Base-by-base conservation (phyloP, 2,888 invertebrate species). In the Philonicus albiceps region DNA sequence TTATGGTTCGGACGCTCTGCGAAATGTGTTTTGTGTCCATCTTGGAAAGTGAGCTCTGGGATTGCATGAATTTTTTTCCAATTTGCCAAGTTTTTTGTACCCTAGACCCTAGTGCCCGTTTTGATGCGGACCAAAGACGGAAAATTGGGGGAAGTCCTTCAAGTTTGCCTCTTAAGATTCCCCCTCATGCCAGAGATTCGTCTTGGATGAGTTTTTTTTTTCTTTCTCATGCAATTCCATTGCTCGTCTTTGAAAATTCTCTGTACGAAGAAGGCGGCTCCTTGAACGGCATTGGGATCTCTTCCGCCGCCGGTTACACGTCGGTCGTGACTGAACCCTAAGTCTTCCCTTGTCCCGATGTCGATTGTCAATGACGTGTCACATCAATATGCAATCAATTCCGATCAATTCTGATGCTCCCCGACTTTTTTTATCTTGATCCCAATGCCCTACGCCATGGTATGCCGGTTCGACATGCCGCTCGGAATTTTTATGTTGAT, bases 321-420 rank as follows among this genome's bases (percentile, higher is more conserved):
- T 72, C 43, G 3, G 34, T 34, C 73, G 84, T 84, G 84, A 73
- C 73, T 84, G 72, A 73, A 30, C 30, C 40, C 40, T 16, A 13
- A n/a, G 31, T 22, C 73, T 84, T 31, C 34, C 19, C 73, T 22
- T 40, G 73, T 34, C 73, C 37, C 75, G 16, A 75, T 85, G 85
- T 85, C 53, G 75, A 6, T 74, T 85, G 75, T 74, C 86, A 87
- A 53, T 84, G 85, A 87, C 78, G 78, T 87, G 80, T 87, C 85
- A 87, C 87, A 87, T 87, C 87, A 87, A 78, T 87, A 87, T 87
- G 85, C 85, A 87, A 87, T 86, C 83, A 86, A 86, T 86, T 86
- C 83, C 75, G 74, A 86, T 75, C 72, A 55, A 73, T 86, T 81
- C 74, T 80, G 72, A 84, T 78, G 53, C 64, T 86, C 43, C 55